These are phyloP conservation scores for Heliconius melpomene DNA, from an alignment of 1,140 invertebrate genomes.

Conservation along the genomic window DNA sequence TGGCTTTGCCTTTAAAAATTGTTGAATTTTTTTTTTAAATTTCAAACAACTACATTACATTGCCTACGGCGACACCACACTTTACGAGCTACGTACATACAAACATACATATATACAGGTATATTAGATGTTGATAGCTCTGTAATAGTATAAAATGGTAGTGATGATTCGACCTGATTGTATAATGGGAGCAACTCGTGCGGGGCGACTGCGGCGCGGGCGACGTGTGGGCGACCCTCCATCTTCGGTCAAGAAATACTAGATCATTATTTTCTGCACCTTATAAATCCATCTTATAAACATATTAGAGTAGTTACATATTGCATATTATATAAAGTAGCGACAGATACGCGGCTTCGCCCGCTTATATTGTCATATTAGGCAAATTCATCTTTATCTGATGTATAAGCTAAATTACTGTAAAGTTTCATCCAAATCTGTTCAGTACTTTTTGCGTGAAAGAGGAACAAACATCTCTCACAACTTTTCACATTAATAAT, in stretches of 20 bases:
- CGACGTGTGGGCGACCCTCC: constrained; percentile 65
- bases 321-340: not conserved
- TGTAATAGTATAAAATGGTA: constrained; percentile 40
- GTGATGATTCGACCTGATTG: constrained; percentile 72
- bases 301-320: not conserved
- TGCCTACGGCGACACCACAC: not conserved
- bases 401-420: no score
- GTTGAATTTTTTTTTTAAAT: not conserved
- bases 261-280: constrained; percentile 36
- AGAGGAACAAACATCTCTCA: no score
- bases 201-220: constrained; percentile 41
- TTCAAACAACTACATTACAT: not conserved
- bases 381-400: no score
- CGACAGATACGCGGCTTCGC: no score
- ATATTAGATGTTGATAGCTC: constrained; percentile 36
- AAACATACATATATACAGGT: constrained; percentile 6
- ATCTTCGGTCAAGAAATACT: constrained; percentile 30
- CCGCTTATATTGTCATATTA: no score
- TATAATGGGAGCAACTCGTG: constrained; percentile 73
- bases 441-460: no score
- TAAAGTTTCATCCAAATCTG: no score
- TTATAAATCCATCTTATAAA: constrained; percentile 12
- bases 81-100: not conserved
- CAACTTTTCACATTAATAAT: no score
- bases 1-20: not conserved